Base-by-base conservation (phyloP, 2,888 invertebrate species). In the Aphrophora alni region DNA sequence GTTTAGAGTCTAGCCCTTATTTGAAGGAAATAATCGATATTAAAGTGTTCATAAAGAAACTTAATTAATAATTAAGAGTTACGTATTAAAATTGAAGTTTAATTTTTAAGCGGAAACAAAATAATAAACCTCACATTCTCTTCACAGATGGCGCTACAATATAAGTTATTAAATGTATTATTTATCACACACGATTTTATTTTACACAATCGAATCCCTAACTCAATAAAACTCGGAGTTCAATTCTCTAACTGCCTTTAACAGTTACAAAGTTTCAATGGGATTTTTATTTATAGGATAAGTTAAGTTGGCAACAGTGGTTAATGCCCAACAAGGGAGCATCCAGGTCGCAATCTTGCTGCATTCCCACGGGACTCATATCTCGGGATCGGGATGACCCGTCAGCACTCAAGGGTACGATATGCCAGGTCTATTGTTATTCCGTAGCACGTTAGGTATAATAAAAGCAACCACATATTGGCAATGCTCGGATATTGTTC, bases 321-420 rank as follows among this genome's bases (percentile, higher is more conserved):
- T 59, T 59, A 59, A 59, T 59, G 59, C 59, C 59, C 59, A 21
- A 59, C 59, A 5, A 59, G 59, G 59, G 59, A 59, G 59, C 59
- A 21, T 59, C 59, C 59, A 21, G 59, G 59, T 59, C 21, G 59
- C 59, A 59, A 59, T 59, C 59, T 59, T 59, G 59, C 4, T 5
- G n/a, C 1, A 7, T n/a, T 59, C 59, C 59, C 59, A 21, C 59
- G 21, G 59, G 59, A 59, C 59, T 14, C 59, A 21, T 59, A 59
- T 59, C 59, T 59, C 59, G 59, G 21, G 59, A 59, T 59, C 59
- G 59, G 21, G 59, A 59, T 59, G 59, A 59, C 59, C 59, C n/a
- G 59, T 59, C 59, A 59, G 59, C 59, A 59, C 59, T 21, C 59
- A n/a, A 7, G 59, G 59, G 59, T 21, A 59, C 59, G 21, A 59